phyloP scores from a whole-genome alignment of 1,140 invertebrate species.

The Myzus persicae region DNA sequence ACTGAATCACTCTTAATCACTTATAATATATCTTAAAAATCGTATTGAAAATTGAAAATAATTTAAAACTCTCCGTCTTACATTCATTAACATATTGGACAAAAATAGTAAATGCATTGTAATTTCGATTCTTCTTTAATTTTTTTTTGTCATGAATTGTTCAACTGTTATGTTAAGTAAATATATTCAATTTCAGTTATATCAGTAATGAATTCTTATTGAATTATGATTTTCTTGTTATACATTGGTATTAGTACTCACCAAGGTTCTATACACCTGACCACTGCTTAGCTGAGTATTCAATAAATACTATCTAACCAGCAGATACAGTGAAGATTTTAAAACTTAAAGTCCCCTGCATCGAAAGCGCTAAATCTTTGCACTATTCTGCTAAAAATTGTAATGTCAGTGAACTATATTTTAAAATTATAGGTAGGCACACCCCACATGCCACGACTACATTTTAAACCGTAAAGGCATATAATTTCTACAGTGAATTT shows the following conservation, averaged over 20 bases:
- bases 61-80: neutral
- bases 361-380: neutral
- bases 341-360: neutral
- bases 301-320: neutral
- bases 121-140: neutral
- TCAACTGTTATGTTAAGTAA: neutral
- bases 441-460: too few species aligned
- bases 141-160: neutral
- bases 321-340: too few species aligned
- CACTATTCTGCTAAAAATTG: neutral
- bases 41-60: neutral
- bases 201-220: neutral
- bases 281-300: neutral
- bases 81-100: neutral
- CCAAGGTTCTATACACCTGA: neutral
- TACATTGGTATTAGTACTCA: too few species aligned
- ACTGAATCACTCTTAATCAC: neutral
- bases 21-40: neutral
- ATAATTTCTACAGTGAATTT: too few species aligned
- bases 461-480: too few species aligned
- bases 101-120: neutral
- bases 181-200: too few species aligned
- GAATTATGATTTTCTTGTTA: neutral
- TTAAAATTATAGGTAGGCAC: too few species aligned
- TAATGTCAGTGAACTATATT: neutral